A percentile compares a stretch with the other conserved stretches of the same genome.
Conservation (phyloP, 2,888 invertebrate genomes). For the Hirtodrosophila histrioides region DNA sequence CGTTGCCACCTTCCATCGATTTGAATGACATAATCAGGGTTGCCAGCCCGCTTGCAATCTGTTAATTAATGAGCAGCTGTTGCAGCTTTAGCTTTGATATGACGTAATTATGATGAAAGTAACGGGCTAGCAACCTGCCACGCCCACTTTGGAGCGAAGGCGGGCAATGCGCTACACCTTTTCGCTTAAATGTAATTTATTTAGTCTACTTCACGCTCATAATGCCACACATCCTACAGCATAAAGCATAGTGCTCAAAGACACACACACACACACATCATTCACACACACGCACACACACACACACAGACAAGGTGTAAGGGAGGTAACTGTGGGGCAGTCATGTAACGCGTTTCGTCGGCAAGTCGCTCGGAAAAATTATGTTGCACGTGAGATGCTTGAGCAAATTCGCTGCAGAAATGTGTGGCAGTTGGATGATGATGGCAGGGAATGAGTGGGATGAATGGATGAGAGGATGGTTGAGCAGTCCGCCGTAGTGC, state of each 20-base stretch:
- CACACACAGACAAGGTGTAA: not conserved
- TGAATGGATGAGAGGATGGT: not conserved
- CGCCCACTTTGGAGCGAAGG: not conserved
- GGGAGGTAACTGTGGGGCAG: conserved; percentile 12
- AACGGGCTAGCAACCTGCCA: conserved; percentile 1
- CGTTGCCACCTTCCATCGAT: conserved; percentile 4
- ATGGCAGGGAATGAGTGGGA: conserved; percentile 3
- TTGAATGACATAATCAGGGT: conserved; percentile 1
- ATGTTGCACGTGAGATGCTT: conserved; percentile 83
- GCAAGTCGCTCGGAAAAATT: conserved; percentile 82
- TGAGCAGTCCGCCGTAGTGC: conserved; percentile 16
- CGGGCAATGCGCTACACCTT: conserved; percentile 66
- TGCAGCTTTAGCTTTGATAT: conserved; percentile 49
- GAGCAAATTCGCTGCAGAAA: conserved; percentile 70
- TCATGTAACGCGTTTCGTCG: conserved; percentile 67
- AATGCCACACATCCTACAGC: conserved; percentile 63
- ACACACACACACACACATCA: conserved; percentile 20
- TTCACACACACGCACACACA: conserved; percentile 15
- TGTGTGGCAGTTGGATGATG: conserved; percentile 25
- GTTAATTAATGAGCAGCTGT: conserved; percentile 54
- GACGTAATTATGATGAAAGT: conserved; percentile 52
- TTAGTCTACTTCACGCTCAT: conserved; percentile 77
- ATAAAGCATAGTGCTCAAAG: conserved; percentile 32
- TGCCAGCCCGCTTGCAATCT: conserved; percentile 23
- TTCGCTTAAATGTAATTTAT: conserved; percentile 74